Conservation (phyloP, 2,888 invertebrate genomes). For the Bimastos eiseni region DNA sequence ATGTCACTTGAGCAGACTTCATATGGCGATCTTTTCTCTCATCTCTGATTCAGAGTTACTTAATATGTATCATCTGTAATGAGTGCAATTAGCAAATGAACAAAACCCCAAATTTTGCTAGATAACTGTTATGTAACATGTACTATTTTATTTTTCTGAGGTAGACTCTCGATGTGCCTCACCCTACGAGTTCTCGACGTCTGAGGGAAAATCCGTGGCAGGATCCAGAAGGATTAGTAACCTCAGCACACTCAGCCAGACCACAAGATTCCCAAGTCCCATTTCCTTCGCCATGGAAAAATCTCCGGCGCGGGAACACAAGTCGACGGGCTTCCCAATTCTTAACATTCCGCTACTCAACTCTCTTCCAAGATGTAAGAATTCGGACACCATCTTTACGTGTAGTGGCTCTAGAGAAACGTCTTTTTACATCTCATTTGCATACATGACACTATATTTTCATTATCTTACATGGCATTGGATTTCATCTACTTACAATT, state of each 20-base stretch:
- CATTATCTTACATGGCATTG: not conserved
- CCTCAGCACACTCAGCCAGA: slow-evolving; percentile 81
- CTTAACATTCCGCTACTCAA: slow-evolving; percentile 33
- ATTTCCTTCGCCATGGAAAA: not conserved
- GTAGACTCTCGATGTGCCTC: not conserved
- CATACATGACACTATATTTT: not conserved
- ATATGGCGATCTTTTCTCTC: not conserved
- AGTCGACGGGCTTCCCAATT: slow-evolving; percentile 25
- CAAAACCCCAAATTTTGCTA: not conserved
- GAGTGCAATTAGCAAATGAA: not conserved
- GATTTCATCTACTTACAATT: not conserved
- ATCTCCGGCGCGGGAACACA: not conserved
- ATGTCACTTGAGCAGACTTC: no score
- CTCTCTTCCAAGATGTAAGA: slow-evolving; percentile 24
- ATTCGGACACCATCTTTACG: not conserved
- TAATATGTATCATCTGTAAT: not conserved
- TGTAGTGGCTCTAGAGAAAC: not conserved
- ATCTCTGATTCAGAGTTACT: not conserved
- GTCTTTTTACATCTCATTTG: not conserved
- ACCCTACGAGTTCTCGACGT: not conserved
- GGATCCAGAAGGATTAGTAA: slow-evolving; percentile 87
- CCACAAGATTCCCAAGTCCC: slow-evolving; percentile 47
- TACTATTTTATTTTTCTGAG: not conserved
- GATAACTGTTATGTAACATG: not conserved
- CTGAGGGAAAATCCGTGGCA: slow-evolving; percentile 1